Conservation (phyloP, 2,797 vertebrate genomes). For the Nasua narica region DNA sequence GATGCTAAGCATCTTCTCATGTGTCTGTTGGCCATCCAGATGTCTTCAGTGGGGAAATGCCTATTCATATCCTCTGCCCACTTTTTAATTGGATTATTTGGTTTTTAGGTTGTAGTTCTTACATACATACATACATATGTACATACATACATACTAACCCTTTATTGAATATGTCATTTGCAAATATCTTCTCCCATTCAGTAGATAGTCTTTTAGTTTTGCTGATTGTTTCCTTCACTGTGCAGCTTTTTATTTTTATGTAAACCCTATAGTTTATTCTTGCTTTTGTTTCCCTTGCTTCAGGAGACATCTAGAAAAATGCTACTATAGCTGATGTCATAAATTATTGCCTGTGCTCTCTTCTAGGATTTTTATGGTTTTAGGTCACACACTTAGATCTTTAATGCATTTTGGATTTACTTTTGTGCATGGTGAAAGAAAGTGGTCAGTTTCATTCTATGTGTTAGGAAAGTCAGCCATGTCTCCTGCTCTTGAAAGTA, state of each 20-base stretch:
- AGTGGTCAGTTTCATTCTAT: not conserved
- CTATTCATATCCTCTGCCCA: not conserved
- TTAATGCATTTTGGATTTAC: not conserved
- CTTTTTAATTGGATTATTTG: not conserved
- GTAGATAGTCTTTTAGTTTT: not conserved
- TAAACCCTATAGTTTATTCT: not conserved
- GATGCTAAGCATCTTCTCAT: not conserved
- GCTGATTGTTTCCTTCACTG: not conserved
- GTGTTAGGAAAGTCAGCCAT: not conserved
- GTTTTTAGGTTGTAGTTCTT: not conserved
- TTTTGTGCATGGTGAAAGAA: not conserved
- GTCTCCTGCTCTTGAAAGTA: not conserved
- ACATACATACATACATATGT: not conserved
- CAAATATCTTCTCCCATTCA: not conserved
- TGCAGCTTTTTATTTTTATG: not conserved
- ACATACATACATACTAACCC: not conserved
- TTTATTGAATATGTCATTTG: not conserved
- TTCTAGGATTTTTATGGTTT: not conserved
- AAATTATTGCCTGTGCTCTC: not conserved
- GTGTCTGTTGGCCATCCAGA: not conserved
- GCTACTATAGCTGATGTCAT: not conserved
- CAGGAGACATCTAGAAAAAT: not conserved
- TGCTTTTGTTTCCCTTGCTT: not conserved
- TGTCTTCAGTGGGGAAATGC: not conserved
- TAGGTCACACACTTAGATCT: not conserved